A percentile compares a stretch with the other conserved stretches of the same genome.
phyloP scores from a whole-genome alignment of 2,113 vertebrate species.

The Phylloscopus trochiloides region DNA sequence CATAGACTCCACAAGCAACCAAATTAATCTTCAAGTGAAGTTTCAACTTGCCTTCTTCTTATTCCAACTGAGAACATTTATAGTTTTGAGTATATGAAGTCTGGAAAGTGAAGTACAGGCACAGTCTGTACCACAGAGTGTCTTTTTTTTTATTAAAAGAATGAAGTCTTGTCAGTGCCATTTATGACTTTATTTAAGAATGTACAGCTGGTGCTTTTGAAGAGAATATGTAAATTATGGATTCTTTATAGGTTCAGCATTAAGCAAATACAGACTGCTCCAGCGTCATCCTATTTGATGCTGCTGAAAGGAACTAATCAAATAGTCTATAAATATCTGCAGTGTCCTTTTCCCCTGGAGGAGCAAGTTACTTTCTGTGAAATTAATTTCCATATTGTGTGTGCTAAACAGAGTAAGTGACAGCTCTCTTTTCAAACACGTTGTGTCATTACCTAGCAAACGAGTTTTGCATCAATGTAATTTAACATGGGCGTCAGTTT shows the following conservation, averaged over 20 bases:
- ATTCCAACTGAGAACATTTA: constrained; percentile 38
- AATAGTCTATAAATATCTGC: constrained; percentile 28
- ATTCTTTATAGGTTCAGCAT: constrained; percentile 40
- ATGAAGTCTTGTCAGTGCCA: constrained; percentile 57
- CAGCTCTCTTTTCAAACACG: not conserved
- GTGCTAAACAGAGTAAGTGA: not conserved
- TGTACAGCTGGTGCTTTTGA: constrained; percentile 58
- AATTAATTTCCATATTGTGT: not conserved
- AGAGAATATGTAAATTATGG: constrained; percentile 59
- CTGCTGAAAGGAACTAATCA: not conserved
- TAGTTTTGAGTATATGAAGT: constrained; percentile 22
- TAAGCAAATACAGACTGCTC: constrained; percentile 43
- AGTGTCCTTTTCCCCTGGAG: not conserved
- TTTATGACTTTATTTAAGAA: constrained; percentile 67
- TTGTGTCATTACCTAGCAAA: not conserved
- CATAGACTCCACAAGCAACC: constrained; percentile 27
- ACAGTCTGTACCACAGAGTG: constrained; percentile 16
- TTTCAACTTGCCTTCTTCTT: constrained; percentile 43
- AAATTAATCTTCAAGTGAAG: constrained; percentile 39
- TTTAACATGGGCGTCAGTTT: not conserved
- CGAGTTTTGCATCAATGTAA: not conserved
- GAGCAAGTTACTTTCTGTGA: not conserved
- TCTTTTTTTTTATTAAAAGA: constrained; percentile 51
- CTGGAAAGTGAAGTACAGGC: constrained; percentile 36
- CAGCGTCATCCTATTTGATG: not conserved